phyloP scores from a whole-genome alignment of 1,140 invertebrate species.

The Drosophila littoralis region DNA sequence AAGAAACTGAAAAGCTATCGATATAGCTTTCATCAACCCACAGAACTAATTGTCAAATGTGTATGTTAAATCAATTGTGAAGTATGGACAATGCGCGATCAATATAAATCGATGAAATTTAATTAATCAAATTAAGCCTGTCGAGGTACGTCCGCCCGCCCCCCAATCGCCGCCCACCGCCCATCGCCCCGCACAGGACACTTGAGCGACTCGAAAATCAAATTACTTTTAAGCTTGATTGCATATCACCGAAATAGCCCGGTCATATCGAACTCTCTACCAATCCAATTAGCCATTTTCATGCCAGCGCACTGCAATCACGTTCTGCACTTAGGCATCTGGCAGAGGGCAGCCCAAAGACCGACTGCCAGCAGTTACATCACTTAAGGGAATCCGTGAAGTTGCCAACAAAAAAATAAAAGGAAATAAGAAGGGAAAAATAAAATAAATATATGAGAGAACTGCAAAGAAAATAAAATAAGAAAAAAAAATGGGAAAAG shows the following conservation, averaged over 20 bases:
- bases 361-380: slow-evolving; percentile 20
- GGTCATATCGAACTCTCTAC: slow-evolving; percentile 13
- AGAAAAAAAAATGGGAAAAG: not conserved
- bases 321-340: slow-evolving; percentile 34
- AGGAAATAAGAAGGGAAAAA: not conserved
- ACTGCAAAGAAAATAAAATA: not conserved
- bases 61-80: too few relatives aligned
- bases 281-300: slow-evolving; percentile 42
- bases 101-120: not conserved
- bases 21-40: too few relatives aligned
- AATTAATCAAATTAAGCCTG: too few relatives aligned
- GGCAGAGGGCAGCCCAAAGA: not conserved
- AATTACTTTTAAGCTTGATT: not conserved
- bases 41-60: too few relatives aligned
- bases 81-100: not conserved
- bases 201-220: not conserved
- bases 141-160: too few relatives aligned
- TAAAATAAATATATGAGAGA: not conserved
- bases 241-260: not conserved
- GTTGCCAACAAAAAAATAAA: slow-evolving; percentile 10
- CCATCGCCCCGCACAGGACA: too few relatives aligned
- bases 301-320: slow-evolving; percentile 32
- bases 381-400: slow-evolving; percentile 25
- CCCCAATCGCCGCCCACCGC: too few relatives aligned
- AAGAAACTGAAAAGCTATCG: too few relatives aligned